Conservation (phyloP, 2,888 invertebrate genomes). For the Uloborus plumipes region DNA sequence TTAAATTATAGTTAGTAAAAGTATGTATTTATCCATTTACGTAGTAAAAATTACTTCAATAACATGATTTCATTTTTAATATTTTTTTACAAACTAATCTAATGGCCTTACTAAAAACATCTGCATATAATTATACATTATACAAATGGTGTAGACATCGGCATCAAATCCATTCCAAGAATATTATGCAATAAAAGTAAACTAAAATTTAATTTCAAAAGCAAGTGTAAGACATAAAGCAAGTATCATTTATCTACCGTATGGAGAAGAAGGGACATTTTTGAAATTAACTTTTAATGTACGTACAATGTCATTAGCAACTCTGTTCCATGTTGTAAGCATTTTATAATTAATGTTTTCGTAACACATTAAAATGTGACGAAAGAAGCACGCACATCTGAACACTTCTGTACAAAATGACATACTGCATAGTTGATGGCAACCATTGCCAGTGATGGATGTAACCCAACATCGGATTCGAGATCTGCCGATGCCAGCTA, state of each 20-base stretch:
- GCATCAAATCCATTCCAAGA: too few relatives aligned
- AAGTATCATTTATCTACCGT: background rate
- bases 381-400: constrained; percentile 23
- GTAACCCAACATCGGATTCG: constrained; percentile 28
- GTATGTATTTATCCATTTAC: too few relatives aligned
- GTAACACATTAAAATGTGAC: constrained; percentile 36
- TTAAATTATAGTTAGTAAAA: too few relatives aligned
- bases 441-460: constrained; percentile 58
- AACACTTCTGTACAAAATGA: constrained; percentile 46
- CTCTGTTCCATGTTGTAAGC: constrained; percentile 29
- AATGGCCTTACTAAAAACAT: too few relatives aligned
- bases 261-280: background rate
- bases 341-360: constrained; percentile 2
- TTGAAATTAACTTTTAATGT: background rate
- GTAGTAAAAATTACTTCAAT: too few relatives aligned
- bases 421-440: constrained; percentile 63
- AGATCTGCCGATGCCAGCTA: background rate
- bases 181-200: too few relatives aligned
- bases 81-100: too few relatives aligned
- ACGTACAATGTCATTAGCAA: background rate
- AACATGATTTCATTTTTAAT: too few relatives aligned
- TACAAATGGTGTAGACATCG: too few relatives aligned
- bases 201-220: too few relatives aligned
- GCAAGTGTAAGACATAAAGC: too few relatives aligned
- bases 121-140: too few relatives aligned